These are phyloP conservation scores for Blastobasis lacticolella DNA, from an alignment of 2,888 invertebrate species.

Conservation along the genomic window DNA sequence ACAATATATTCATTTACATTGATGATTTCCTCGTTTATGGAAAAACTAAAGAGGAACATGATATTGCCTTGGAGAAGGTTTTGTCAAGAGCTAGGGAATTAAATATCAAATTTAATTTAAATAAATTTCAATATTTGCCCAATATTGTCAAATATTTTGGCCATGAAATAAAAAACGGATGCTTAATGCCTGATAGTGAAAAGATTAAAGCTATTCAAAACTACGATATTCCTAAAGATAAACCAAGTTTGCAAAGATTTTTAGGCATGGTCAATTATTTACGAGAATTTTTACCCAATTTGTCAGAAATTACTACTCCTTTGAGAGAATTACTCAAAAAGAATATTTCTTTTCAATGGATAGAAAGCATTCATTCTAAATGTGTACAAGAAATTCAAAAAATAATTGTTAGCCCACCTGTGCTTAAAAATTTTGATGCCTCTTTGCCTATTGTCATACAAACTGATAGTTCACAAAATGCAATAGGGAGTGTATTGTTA, in stretches of 20 bases:
- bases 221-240: too few species aligned
- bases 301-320: not conserved
- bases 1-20: too few species aligned
- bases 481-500: not conserved
- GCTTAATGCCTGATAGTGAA: too few species aligned
- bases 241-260: too few species aligned
- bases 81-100: not conserved
- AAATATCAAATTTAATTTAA: not conserved
- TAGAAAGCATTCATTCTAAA: not conserved
- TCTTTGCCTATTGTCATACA: not conserved
- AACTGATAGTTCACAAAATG: not conserved
- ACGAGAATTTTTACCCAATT: not conserved
- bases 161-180: not conserved
- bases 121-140: not conserved
- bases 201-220: too few species aligned
- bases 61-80: not conserved
- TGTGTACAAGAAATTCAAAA: not conserved
- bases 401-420: not conserved
- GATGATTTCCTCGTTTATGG: not conserved
- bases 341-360: conserved; percentile 1
- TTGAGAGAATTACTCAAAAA: not conserved
- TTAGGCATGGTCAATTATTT: not conserved
- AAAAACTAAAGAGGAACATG: not conserved
- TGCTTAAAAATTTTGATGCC: not conserved
- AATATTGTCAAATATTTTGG: not conserved